These are phyloP conservation scores for Nomada goodeniana DNA, from an alignment of 2,888 invertebrate genomes.

Conservation along the genomic window DNA sequence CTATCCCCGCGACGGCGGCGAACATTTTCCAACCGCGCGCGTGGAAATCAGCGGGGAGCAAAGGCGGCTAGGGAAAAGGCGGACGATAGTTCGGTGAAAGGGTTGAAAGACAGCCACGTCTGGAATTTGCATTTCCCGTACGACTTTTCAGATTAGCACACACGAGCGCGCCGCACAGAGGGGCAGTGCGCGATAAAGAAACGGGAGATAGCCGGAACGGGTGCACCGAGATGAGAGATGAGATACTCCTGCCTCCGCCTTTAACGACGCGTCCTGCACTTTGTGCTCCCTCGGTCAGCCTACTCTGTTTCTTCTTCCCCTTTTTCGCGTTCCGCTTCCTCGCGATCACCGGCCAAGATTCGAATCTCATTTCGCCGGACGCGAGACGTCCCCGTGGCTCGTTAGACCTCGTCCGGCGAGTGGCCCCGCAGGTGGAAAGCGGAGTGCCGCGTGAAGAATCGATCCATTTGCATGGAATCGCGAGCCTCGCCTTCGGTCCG, in stretches of 20 bases:
- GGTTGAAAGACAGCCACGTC: conserved; percentile 15
- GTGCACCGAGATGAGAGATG: conserved; percentile 75
- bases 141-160: conserved; percentile 21
- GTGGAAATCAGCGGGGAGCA: background rate
- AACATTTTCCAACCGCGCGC: background rate
- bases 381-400: conserved; percentile 61
- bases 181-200: conserved; percentile 62
- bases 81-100: background rate
- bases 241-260: conserved; percentile 72
- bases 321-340: conserved; percentile 32
- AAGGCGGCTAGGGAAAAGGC: background rate
- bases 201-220: conserved; percentile 68
- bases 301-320: conserved; percentile 35
- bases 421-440: conserved; percentile 25
- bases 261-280: conserved; percentile 66
- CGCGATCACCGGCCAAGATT: conserved; percentile 67
- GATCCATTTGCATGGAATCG: conserved; percentile 53
- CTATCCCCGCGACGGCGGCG: background rate
- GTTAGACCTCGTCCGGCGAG: conserved; percentile 46
- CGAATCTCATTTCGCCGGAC: conserved; percentile 67
- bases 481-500: background rate
- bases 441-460: conserved; percentile 34
- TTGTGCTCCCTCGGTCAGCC: conserved; percentile 65
- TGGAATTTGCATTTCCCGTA: conserved; percentile 34
- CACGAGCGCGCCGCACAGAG: background rate